Percentiles rank a stretch among this genome's conserved stretches.
These are phyloP conservation scores for Sialia sialis DNA, from an alignment of 2,113 vertebrate genomes.

Conservation along the genomic window DNA sequence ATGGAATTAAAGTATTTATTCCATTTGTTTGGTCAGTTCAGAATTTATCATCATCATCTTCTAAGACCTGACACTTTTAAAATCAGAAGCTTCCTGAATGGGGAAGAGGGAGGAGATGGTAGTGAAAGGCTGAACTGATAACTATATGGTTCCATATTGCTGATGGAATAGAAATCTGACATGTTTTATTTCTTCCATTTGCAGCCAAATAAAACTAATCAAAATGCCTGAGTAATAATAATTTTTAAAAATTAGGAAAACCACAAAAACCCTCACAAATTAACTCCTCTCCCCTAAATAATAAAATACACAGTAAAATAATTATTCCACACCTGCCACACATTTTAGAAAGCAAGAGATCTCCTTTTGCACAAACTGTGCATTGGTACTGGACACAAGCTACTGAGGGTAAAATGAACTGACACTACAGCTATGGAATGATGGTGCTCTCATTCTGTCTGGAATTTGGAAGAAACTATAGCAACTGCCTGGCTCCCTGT, in stretches of 20 bases:
- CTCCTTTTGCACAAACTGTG: not conserved
- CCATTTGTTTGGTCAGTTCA: not conserved
- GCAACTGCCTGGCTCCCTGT: not conserved
- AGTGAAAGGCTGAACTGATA: not conserved
- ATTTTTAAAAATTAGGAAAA: not conserved
- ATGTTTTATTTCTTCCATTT: not conserved
- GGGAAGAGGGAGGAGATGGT: not conserved
- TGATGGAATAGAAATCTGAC: not conserved
- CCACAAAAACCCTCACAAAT: accelerated
- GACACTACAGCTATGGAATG: not conserved
- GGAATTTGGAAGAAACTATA: not conserved
- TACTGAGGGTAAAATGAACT: not conserved
- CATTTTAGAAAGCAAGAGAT: not conserved
- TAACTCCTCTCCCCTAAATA: not conserved
- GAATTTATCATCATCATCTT: not conserved
- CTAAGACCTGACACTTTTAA: not conserved
- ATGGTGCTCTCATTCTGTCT: not conserved
- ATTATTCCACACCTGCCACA: not conserved
- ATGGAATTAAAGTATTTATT: not conserved
- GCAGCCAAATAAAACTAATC: not conserved
- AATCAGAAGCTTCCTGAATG: not conserved
- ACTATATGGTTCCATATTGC: not conserved
- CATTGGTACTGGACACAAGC: not conserved
- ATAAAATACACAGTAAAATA: not conserved
- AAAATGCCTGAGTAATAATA: not conserved